Conservation (phyloP, 2,888 invertebrate species). For the Eupelmus urozonus region DNA sequence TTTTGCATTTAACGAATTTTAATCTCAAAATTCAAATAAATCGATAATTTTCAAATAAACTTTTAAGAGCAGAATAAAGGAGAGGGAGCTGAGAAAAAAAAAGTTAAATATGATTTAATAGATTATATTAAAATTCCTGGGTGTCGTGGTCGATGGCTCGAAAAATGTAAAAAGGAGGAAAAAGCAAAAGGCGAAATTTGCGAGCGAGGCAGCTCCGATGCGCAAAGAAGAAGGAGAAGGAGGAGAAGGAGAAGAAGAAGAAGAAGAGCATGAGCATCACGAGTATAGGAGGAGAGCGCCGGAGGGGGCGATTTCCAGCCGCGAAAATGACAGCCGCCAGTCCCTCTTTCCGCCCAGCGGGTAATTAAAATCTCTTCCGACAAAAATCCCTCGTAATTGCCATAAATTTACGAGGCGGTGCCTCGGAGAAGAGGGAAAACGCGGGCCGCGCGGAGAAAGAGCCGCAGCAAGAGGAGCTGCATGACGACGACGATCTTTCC, state of each 20-base stretch:
- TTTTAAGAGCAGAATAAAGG: no score
- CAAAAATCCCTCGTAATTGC: slow-evolving; percentile 56
- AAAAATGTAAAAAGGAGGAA: background rate
- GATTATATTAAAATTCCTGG: slow-evolving; percentile 8
- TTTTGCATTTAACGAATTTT: background rate
- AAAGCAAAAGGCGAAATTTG: slow-evolving; percentile 22
- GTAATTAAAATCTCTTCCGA: slow-evolving; percentile 58
- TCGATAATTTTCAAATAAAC: background rate
- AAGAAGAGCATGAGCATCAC: no score
- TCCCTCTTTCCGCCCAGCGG: slow-evolving; percentile 55
- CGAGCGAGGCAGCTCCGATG: background rate
- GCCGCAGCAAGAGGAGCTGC: background rate
- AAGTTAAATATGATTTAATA: slow-evolving; percentile 13
- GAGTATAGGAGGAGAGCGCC: slow-evolving; percentile 16
- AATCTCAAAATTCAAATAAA: no score
- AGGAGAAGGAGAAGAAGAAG: background rate
- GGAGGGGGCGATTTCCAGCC: slow-evolving; percentile 50
- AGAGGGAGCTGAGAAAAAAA: background rate
- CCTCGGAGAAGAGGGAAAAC: slow-evolving; percentile 17
- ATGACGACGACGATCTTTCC: slow-evolving; percentile 6
- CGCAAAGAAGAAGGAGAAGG: background rate
- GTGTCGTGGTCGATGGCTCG: background rate
- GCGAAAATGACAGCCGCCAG: slow-evolving; percentile 55
- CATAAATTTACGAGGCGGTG: slow-evolving; percentile 55
- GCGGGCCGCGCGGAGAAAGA: background rate